These are phyloP conservation scores for Syngnathus typhle DNA, from an alignment of 2,113 vertebrate species.

Conservation along the genomic window DNA sequence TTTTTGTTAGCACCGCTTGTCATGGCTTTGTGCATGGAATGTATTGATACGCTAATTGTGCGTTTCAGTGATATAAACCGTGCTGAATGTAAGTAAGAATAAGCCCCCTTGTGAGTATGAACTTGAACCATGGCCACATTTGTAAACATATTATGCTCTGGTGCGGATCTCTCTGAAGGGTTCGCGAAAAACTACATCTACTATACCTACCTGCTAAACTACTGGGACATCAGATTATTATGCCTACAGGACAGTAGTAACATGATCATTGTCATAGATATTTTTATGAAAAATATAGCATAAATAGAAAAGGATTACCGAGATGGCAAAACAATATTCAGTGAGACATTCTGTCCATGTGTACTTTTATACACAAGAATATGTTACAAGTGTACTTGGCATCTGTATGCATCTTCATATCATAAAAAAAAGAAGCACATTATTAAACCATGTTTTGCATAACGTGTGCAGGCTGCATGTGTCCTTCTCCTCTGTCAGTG, in stretches of 20 bases:
- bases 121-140: constrained; percentile 23
- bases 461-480: constrained; percentile 3
- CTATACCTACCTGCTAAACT: neutral
- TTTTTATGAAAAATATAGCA: no score
- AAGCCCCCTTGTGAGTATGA: constrained; percentile 18
- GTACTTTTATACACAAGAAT: neutral
- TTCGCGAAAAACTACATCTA: neutral
- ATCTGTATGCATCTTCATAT: constrained; percentile 14
- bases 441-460: constrained; percentile 19
- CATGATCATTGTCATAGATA: no score
- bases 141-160: constrained; percentile 4
- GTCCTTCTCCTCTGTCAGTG: constrained; percentile 3
- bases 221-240: neutral
- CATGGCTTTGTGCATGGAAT: constrained; percentile 18
- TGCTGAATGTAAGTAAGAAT: constrained; percentile 38
- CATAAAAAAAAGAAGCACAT: constrained; percentile 2
- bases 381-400: neutral
- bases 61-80: constrained; percentile 24
- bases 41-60: constrained; percentile 36
- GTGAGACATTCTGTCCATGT: neutral
- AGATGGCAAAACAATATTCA: neutral
- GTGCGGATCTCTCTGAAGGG: neutral
- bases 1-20: constrained; percentile 3
- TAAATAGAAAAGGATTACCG: neutral
- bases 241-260: neutral